Evolutionary conservation across 2,113 vertebrate genomes (phyloP), one percentile per base, ranked within the genome.

Genomic region (Spea bombifrons): DNA sequence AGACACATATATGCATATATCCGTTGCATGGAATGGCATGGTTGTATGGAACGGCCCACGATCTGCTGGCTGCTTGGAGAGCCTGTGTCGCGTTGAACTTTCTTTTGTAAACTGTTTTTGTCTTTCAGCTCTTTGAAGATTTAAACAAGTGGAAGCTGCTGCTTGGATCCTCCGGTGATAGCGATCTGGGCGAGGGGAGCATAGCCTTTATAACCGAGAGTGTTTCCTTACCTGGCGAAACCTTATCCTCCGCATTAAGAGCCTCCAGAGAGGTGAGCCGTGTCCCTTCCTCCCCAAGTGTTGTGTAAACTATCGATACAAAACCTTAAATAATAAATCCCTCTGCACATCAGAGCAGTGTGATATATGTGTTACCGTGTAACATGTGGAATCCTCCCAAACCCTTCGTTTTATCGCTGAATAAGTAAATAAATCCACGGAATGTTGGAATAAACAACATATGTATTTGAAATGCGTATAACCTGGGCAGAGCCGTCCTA

Each of bases 171-270:
- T 90, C 92, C 43, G 48, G 84, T 4, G 87, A 86, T 52, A 55
- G 75, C 53, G 61, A 86, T 78, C 89, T 92, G 48, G 81, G 81
- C 66, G 75, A 88, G 57, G 94, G 96, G 3, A 92, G 90, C 70
- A 88, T 98, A 30, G 92, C 91, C 8, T 99, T 99, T 90, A 92
- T 99, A 84, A 95, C 96, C 44, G 95, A 97, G 83, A 92, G 94
- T 71, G 5, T 87, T 70, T 87, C 90, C 84, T 89, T 83, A 75
- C 89, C 82, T 30, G 3, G 84, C 49, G 88, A 74, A 67, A 81
- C 4, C 71, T 30, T 83, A 8, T 85, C 81, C 59, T 70, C 83
- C 64, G 46, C 55, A 3, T 55, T 84, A 0, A 81, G 77, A 53
- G 44, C 91, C 1, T 83, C 89, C 4, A 88, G 93, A 83, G 91